These are phyloP conservation scores for Microctenopoma stevenorrisi DNA, from an alignment of 2,797 vertebrate genomes.

Conservation along the genomic window DNA sequence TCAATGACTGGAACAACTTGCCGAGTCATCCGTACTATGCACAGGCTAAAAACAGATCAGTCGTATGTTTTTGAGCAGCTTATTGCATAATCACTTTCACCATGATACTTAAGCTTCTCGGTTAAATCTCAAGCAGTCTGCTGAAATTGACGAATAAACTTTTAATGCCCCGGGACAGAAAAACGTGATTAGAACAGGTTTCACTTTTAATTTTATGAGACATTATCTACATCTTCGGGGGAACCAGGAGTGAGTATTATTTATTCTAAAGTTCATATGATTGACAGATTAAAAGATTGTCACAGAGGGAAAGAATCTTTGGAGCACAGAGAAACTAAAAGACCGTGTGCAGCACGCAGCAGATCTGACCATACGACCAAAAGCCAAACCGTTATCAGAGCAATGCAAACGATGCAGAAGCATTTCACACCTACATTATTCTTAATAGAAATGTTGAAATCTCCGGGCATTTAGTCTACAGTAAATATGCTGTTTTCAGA, in stretches of 20 bases:
- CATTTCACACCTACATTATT: conserved; percentile 1
- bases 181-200: conserved; percentile 3
- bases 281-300: conserved; percentile 16
- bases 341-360: no score
- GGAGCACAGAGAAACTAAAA: not conserved
- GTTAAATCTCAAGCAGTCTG: conserved; percentile 25
- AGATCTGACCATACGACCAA: not conserved
- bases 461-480: conserved; percentile 12
- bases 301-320: conserved; percentile 1
- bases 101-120: not conserved
- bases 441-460: conserved; percentile 5
- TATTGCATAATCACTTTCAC: not conserved
- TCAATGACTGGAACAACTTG: conserved; percentile 28
- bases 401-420: conserved; percentile 11
- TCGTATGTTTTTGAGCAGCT: conserved; percentile 55
- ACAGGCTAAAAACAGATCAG: conserved; percentile 33
- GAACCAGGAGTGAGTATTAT: conserved; percentile 2
- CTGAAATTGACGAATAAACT: not conserved
- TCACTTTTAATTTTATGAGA: not conserved
- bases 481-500: conserved; percentile 16
- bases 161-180: conserved; percentile 7
- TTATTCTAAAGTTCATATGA: not conserved
- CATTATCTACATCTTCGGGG: conserved; percentile 3
- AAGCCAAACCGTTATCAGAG: not conserved
- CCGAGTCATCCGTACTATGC: conserved; percentile 22